Conservation (phyloP, 2,113 vertebrate species). For the Benitochromis conjunctus region DNA sequence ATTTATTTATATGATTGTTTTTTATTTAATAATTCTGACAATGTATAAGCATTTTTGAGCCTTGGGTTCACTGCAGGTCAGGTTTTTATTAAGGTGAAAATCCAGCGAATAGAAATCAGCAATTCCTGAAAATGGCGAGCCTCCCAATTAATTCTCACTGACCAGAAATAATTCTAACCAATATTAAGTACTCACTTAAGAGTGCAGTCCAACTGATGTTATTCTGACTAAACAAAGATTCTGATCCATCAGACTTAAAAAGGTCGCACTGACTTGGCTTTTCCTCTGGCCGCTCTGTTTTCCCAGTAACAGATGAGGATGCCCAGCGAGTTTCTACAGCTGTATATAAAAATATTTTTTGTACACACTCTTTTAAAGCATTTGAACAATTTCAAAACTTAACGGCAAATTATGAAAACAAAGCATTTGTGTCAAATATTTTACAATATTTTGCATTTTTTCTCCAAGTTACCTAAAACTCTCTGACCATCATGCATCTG, state of each 20-base stretch:
- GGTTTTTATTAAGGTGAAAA: accelerated
- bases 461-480: background rate
- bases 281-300: background rate
- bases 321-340: background rate
- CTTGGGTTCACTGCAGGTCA: background rate
- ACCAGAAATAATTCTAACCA: background rate
- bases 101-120: background rate
- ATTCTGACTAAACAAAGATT: background rate
- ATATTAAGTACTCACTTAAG: background rate
- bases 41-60: background rate
- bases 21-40: background rate
- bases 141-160: background rate
- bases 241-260: background rate
- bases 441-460: background rate
- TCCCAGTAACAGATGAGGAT: background rate
- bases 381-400: background rate
- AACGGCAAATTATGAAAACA: background rate
- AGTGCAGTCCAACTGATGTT: background rate
- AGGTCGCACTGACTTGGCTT: background rate
- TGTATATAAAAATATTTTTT: background rate
- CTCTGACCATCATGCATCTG: background rate
- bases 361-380: background rate
- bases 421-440: background rate
- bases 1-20: background rate
- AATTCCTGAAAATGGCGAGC: background rate